These are phyloP conservation scores for Phoeniculus purpureus DNA, from an alignment of 2,797 vertebrate genomes.

Conservation along the genomic window DNA sequence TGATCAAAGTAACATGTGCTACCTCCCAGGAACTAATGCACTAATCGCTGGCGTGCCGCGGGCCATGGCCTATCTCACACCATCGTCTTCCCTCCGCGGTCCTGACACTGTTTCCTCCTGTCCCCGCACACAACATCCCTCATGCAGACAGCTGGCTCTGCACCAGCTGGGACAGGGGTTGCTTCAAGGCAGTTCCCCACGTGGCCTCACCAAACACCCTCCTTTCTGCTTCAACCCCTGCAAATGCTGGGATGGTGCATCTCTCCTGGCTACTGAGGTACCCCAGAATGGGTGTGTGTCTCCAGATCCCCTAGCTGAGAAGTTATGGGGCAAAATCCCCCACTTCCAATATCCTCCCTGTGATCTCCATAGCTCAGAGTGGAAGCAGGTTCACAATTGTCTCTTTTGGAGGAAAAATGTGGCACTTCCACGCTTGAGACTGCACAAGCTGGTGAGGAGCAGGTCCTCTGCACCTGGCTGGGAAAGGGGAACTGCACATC, in stretches of 20 bases:
- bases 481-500: neutral
- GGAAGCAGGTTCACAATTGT: neutral
- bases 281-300: rapidly evolving
- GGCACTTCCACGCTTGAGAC: neutral
- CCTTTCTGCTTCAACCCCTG: rapidly evolving
- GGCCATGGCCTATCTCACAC: conserved; percentile 1
- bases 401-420: neutral
- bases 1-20: conserved; percentile 56
- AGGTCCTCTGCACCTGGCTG: rapidly evolving
- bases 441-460: neutral
- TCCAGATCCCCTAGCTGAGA: neutral
- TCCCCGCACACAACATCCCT: neutral
- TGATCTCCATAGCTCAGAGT: neutral
- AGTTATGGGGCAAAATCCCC: neutral
- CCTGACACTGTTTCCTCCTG: neutral
- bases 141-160: neutral
- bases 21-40: conserved; percentile 57
- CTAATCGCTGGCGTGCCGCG: neutral
- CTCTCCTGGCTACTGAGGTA: neutral
- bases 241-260: neutral
- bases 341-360: neutral
- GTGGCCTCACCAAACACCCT: neutral
- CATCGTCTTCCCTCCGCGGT: neutral
- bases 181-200: neutral
- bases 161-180: rapidly evolving